These are phyloP conservation scores for Asteroscopus sphinx DNA, from an alignment of 2,888 invertebrate species.

Conservation along the genomic window DNA sequence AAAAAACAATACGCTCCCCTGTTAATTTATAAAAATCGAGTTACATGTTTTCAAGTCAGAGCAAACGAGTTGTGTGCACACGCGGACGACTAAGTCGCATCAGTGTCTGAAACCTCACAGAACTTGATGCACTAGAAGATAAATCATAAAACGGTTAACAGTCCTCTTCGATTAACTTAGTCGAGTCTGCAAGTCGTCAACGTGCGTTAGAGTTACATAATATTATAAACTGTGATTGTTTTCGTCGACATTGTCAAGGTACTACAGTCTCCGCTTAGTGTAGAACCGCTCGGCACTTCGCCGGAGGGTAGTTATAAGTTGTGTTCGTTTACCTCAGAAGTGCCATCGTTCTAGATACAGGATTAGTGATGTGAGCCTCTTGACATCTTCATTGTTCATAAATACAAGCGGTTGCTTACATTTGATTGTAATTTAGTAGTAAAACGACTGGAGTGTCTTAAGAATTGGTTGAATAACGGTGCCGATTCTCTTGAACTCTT, in stretches of 20 bases:
- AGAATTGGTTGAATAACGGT: not conserved
- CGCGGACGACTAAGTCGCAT: slow-evolving; percentile 28
- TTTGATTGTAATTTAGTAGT: slow-evolving; percentile 23
- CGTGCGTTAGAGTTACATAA: slow-evolving; percentile 55
- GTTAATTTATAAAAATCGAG: no score
- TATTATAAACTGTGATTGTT: slow-evolving; percentile 78
- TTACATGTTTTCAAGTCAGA: no score
- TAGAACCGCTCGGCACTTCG: slow-evolving; percentile 56
- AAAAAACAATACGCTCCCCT: no score
- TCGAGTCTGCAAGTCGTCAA: slow-evolving; percentile 17
- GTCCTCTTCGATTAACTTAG: slow-evolving; percentile 3
- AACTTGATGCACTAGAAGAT: slow-evolving; percentile 4
- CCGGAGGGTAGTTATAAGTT: slow-evolving; percentile 75
- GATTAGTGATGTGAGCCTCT: slow-evolving; percentile 48
- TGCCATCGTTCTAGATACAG: slow-evolving; percentile 75
- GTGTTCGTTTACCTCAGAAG: slow-evolving; percentile 84
- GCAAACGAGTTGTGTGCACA: slow-evolving; percentile 37
- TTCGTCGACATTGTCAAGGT: slow-evolving; percentile 78
- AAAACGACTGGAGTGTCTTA: not conserved
- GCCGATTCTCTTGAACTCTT: slow-evolving; percentile 13
- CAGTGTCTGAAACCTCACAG: slow-evolving; percentile 2
- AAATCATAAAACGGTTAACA: not conserved
- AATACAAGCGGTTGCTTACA: slow-evolving; percentile 15
- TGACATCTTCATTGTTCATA: slow-evolving; percentile 31
- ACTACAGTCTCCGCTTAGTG: slow-evolving; percentile 65